A percentile compares a stretch with the other conserved stretches of the same genome.
Conservation (phyloP, 2,797 vertebrate species). For the Microctenopoma lineatum region DNA sequence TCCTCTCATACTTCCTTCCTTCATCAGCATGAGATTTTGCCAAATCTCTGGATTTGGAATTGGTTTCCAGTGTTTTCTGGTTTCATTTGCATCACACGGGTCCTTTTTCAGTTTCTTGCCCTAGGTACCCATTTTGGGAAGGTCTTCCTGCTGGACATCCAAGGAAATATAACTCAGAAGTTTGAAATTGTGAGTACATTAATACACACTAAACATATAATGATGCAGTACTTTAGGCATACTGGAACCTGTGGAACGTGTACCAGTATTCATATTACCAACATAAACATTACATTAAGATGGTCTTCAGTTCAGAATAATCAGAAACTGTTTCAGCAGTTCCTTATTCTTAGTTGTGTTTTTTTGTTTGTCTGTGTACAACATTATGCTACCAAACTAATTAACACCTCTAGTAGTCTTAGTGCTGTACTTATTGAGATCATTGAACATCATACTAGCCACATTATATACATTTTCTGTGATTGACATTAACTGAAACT, state of each 20-base stretch:
- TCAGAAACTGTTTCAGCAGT: no score
- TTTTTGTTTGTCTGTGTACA: no score
- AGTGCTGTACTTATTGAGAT: no score
- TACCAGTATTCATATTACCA: not conserved
- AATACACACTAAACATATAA: not conserved
- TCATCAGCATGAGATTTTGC: slow-evolving; percentile 68
- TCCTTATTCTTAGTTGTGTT: no score
- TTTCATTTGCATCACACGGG: slow-evolving; percentile 61
- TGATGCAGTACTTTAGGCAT: not conserved
- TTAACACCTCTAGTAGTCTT: no score
- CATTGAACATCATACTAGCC: no score
- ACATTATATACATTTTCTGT: no score
- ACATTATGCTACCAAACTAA: no score
- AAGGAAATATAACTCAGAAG: slow-evolving; percentile 97
- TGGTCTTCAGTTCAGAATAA: no score
- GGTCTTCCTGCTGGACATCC: slow-evolving; percentile 96
- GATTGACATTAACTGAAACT: no score
- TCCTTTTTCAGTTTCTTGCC: slow-evolving; percentile 91
- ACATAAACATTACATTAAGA: no score
- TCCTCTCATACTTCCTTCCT: slow-evolving; percentile 78
- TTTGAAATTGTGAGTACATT: slow-evolving; percentile 95
- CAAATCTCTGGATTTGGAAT: slow-evolving; percentile 51
- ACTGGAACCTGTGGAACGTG: not conserved
- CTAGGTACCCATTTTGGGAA: slow-evolving; percentile 98
- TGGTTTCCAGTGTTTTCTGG: slow-evolving; percentile 58